Conservation (phyloP, 2,888 invertebrate genomes). For the Nyleta sp. region DNA sequence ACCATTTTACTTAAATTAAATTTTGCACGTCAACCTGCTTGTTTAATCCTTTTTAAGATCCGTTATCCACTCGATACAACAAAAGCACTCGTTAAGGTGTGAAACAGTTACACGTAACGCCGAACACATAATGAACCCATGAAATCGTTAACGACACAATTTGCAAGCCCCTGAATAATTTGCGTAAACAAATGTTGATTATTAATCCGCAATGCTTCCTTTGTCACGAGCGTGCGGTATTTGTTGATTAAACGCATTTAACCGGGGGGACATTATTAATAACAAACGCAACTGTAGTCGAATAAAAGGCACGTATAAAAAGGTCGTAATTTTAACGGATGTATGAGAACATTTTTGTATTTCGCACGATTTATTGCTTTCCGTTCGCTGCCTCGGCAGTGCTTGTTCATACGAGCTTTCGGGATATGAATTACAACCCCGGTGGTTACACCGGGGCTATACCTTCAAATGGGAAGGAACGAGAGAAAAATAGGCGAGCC, state of each 20-base stretch:
- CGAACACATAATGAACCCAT: too few species aligned
- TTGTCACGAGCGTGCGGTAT: neutral
- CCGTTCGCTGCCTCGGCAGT: slow-evolving; percentile 61
- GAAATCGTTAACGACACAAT: neutral
- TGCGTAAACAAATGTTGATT: slow-evolving; percentile 14
- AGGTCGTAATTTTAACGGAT: slow-evolving; percentile 60
- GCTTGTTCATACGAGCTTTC: slow-evolving; percentile 62
- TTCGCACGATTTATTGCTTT: slow-evolving; percentile 63
- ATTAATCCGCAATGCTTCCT: slow-evolving; percentile 22
- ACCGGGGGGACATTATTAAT: slow-evolving; percentile 25
- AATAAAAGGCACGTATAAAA: slow-evolving; percentile 54
- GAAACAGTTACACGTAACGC: too few species aligned
- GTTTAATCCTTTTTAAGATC: too few species aligned
- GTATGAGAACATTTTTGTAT: slow-evolving; percentile 57
- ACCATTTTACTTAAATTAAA: too few species aligned
- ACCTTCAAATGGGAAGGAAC: slow-evolving; percentile 47
- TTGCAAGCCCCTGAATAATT: neutral
- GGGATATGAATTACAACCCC: slow-evolving; percentile 65
- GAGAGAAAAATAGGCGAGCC: slow-evolving; percentile 28
- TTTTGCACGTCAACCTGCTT: too few species aligned
- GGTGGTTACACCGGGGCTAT: slow-evolving; percentile 47
- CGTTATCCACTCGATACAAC: too few species aligned
- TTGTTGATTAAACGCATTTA: slow-evolving; percentile 42
- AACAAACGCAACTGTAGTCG: slow-evolving; percentile 41
- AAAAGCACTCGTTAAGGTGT: too few species aligned